A percentile compares a stretch with the other conserved stretches of the same genome.
Evolutionary conservation across 2,113 vertebrate species (phyloP).

Genomic region (Noctilio leporinus): DNA sequence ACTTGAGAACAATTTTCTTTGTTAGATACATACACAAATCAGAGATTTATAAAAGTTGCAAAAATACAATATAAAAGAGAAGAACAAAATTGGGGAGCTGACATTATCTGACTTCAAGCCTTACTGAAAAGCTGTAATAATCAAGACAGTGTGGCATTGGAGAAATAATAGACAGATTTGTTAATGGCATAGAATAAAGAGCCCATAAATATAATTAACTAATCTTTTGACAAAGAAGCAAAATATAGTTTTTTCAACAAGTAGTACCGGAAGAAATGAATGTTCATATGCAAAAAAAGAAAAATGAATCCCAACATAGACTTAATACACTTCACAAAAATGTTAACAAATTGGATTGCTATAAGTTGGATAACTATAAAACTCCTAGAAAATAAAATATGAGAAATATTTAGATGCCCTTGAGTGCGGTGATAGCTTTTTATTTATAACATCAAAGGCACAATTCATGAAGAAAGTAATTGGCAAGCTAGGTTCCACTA

Average conservation of each 20-base stretch:
- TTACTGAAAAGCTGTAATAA: neutral
- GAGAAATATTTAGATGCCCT: neutral
- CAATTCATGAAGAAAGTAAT: neutral
- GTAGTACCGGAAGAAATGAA: neutral
- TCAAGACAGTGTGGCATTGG: neutral
- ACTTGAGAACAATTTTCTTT: neutral
- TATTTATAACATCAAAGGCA: neutral
- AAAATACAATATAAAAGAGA: neutral
- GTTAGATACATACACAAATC: neutral
- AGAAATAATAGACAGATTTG: neutral
- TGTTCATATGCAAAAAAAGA: neutral
- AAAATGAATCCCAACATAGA: neutral
- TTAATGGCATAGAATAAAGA: neutral
- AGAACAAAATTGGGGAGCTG: neutral
- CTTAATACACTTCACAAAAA: neutral
- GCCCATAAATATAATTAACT: neutral
- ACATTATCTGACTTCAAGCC: neutral
- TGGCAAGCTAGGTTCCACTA: neutral
- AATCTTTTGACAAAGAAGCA: neutral
- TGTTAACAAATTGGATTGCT: neutral
- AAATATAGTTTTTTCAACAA: neutral
- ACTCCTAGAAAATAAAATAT: neutral
- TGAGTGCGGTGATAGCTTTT: neutral
- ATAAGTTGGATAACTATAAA: neutral
- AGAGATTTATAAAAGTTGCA: neutral